Percentiles rank a stretch among this genome's conserved stretches.
phyloP scores from a whole-genome alignment of 2,797 vertebrate species.

The Artibeus lituratus region DNA sequence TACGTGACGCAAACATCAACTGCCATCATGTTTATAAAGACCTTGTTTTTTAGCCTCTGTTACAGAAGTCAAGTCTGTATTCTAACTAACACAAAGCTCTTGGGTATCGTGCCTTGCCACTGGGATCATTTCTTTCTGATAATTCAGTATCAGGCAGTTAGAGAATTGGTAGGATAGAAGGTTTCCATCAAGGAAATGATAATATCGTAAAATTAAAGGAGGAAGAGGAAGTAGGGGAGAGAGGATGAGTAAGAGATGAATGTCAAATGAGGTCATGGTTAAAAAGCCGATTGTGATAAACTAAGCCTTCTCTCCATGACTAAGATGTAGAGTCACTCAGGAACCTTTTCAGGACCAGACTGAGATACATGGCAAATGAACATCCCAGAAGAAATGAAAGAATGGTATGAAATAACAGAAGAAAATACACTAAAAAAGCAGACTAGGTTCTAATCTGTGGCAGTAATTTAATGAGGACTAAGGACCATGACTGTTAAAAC shows the following conservation, averaged over 20 bases:
- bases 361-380: background rate
- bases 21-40: background rate
- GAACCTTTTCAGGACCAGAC: background rate
- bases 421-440: background rate
- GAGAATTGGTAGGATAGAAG: background rate
- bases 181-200: constrained; percentile 2
- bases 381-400: background rate
- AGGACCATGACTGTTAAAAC: constrained; percentile 46
- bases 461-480: constrained; percentile 32
- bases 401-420: background rate
- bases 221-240: background rate
- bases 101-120: background rate
- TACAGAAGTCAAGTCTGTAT: constrained; percentile 4
- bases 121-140: background rate
- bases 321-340: background rate
- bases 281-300: background rate
- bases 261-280: background rate
- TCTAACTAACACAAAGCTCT: background rate
- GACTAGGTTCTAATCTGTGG: background rate
- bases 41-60: constrained; percentile 10
- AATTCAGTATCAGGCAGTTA: background rate
- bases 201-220: constrained; percentile 7
- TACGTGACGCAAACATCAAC: background rate
- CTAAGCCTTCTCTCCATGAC: background rate
- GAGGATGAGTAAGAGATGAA: background rate